A percentile compares a stretch with the other conserved stretches of the same genome.
Conservation (phyloP, 2,888 invertebrate species). For the Holacanthella duospinosa region DNA sequence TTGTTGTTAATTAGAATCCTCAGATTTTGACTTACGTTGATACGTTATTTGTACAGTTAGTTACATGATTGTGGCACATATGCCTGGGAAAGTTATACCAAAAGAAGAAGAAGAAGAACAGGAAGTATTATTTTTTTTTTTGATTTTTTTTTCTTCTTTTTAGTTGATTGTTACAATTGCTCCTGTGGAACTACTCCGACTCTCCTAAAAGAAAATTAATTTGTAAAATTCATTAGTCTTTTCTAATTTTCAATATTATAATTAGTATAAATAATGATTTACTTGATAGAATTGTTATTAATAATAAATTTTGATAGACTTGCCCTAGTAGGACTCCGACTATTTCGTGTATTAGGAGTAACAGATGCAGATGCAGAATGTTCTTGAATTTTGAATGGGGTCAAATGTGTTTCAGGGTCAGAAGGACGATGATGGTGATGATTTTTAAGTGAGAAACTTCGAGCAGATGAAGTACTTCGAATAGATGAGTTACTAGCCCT, state of each 20-base stretch:
- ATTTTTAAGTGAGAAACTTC: conserved; percentile 33
- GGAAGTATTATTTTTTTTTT: too few species aligned
- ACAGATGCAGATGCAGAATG: conserved; percentile 17
- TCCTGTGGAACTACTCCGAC: conserved; percentile 6
- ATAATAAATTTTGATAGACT: too few species aligned
- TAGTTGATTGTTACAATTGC: background rate
- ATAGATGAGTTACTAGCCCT: conserved; percentile 35
- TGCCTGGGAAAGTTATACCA: too few species aligned
- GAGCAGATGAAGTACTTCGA: conserved; percentile 27
- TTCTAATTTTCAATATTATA: background rate
- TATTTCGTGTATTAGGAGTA: conserved; percentile 12
- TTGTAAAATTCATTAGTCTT: background rate
- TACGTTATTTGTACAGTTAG: too few species aligned
- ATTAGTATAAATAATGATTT: too few species aligned
- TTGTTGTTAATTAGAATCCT: too few species aligned
- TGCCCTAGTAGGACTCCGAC: conserved; percentile 20
- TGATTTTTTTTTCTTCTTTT: background rate
- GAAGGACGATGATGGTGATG: conserved; percentile 33
- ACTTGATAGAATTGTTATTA: too few species aligned
- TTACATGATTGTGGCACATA: too few species aligned
- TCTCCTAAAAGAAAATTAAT: background rate
- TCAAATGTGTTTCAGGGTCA: conserved; percentile 20
- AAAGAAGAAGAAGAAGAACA: too few species aligned
- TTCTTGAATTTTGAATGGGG: conserved; percentile 18
- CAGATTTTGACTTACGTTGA: too few species aligned